Base-by-base conservation (phyloP, 2,113 vertebrate genomes). In the Misgurnus anguillicaudatus region DNA sequence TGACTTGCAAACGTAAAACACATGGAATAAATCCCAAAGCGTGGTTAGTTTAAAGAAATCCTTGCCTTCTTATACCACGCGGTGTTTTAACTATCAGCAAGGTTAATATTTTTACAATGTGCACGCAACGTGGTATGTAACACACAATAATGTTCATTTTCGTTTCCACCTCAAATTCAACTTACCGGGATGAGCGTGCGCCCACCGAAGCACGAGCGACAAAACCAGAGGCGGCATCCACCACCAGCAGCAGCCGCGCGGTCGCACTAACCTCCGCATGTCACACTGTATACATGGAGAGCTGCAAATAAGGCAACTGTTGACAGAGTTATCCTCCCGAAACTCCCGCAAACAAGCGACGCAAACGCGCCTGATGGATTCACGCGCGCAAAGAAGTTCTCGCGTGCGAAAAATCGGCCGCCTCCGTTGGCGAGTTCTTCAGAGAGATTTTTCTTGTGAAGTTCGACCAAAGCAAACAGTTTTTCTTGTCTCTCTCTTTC, bases 211-310 rank as follows among this genome's bases (percentile, higher is more conserved):
- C 92, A 94, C 88, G 78, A 88, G 93, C 90, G 92, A 90, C 85
- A 95, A 89, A 85, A 92, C 86, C 87, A 95, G 89, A 89, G 93
- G 94, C 90, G 94, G 92, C 94, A 97, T 96, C 95, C 97, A 97
- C 90, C 94, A 51, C 70, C 70, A 73, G 55, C 68, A 73, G 70
- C 70, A 94, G 85, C 89, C 90, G 89, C 94, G 94, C 93, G 94
- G 93, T 93, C 92, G 94, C 94, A 95, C 94, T 92, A 96, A 92
- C 92, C 93, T 96, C 96, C 95, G 94, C 97, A 98, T 98, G 94
- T 93, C 90, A 90, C 92, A 89, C 90, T 90, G 93, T 94, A 74
- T 74, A 93, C 94, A 95, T 96, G 93, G 92, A 95, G 94, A 92
- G 90, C 89, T 89, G 65, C 64, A 75, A 85, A 83, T 80, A 88